Base-by-base conservation (phyloP, 2,797 vertebrate species). In the Tokudaia muenninki region DNA sequence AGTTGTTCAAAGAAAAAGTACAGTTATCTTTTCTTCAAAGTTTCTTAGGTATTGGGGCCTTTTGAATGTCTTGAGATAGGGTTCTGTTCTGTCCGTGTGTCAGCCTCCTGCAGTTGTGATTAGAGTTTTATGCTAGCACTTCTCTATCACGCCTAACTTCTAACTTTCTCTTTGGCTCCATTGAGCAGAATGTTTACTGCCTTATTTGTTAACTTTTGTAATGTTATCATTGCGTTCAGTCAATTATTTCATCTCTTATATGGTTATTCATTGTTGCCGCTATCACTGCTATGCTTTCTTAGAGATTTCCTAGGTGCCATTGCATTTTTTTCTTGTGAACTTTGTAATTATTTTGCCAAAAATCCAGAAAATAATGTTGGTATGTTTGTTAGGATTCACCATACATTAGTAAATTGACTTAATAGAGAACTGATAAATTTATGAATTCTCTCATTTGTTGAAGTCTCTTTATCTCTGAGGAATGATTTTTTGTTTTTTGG, bases 311-410 rank as follows among this genome's bases (percentile, higher is more conserved):
- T 92, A 77, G 55, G 21, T 52, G 8, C 83, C 57, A 6, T 86
- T 89, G 41, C 21, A 37, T 87, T 52, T 87, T 93, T 95, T 84
- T 24, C 26, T n/a, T 88, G 83, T 72, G 44, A 72, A 77, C 34
- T 89, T 93, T 82, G 67, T 81, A 78, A 75, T 95, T 90, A 91
- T 72, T 94, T 96, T 94, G n/a, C 92, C 44, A 92, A 90, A 70
- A 70, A 61, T 70, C 11, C 24, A 57, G 72, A 31, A 84, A 96
- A 75, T 92, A 95, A 29, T 26, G 21, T 65, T 75, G 41, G 8
- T 55, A 11, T 75, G 50, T 96, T 97, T 94, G 88, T 77, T 91
- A 21, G 7, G 52, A 91, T 78, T 94, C 65, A 81, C 17, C 34
- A 6, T 61, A 57, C n/a, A 81, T 93, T 95, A 91, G 44, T 80